Evolutionary conservation across 2,797 vertebrate genomes (phyloP), one percentile per base, ranked within the genome.

Genomic region (Ctenopoma multispine): DNA sequence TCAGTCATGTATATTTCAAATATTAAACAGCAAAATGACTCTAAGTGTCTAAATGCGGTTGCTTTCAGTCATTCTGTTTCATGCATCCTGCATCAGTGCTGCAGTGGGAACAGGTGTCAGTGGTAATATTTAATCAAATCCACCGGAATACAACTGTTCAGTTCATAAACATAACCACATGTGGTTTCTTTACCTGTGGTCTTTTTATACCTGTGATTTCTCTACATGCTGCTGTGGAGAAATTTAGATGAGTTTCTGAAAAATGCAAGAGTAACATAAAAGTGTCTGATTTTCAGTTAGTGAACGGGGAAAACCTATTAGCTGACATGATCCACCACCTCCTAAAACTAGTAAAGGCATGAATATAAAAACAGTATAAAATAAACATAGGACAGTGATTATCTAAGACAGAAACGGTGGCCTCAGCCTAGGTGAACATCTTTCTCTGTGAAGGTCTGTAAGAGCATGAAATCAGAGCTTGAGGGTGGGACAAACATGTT

Each of bases 71-170:
- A 1, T 13, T n/a, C 49, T 47, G 51, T 46, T 58, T 65, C 14
- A 36, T 31, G 14, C 55, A 11, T 59, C 57, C 53, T 8, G 36
- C 44, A 38, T 38, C 46, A 38, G 38, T 7, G 31, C 40, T 20
- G 38, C 46, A 57, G 49, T 36, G 47, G 13, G 10, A 41, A 40
- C 73, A 78, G 54, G 65, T 74, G 27, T 11, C 55, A 47, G n/a
- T 6, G 10, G 29, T 15, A 29, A 59, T 65, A 66, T 86, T 69
- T 27, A 60, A 10, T 56, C 29, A 62, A 43, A 73, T 72, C 50
- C 43, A 63, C 3, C 8, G 17, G 53, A 65, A 57, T 38, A 18
- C 41, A 66, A 24, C 20, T 54, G 17, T 23, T 61, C 8, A 23
- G 27, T 50, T 20, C 17, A 31, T 60, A 46, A 79, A 59, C 46